A percentile compares a stretch with the other conserved stretches of the same genome.
phyloP scores from a whole-genome alignment of 2,797 vertebrate genomes.

The Chrosomus eos region DNA sequence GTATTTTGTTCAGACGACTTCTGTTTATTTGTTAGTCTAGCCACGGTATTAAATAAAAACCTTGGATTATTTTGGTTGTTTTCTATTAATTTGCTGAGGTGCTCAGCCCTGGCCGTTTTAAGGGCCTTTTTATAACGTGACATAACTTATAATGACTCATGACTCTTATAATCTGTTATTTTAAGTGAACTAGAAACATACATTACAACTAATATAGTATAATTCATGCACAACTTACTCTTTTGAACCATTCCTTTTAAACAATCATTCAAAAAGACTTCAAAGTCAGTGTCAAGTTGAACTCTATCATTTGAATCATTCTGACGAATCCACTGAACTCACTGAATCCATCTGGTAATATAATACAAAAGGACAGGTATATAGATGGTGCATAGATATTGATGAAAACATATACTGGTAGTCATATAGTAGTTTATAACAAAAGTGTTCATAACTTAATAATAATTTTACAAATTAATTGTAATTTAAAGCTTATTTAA shows the following conservation, averaged over 20 bases:
- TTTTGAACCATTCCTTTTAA: not conserved
- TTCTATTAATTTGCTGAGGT: too few relatives aligned
- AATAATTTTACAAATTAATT: not conserved
- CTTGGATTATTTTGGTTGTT: too few relatives aligned
- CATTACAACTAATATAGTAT: not conserved
- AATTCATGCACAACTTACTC: not conserved
- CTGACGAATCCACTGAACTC: not conserved
- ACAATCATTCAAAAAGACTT: not conserved
- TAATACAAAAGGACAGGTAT: not conserved
- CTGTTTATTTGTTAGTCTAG: too few relatives aligned
- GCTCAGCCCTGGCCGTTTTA: too few relatives aligned
- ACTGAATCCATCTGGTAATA: not conserved
- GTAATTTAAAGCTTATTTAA: not conserved
- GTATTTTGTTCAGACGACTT: too few relatives aligned
- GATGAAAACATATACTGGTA: too few relatives aligned
- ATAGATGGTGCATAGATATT: not conserved
- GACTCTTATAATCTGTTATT: not conserved
- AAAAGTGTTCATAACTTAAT: not conserved
- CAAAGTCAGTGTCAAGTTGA: not conserved
- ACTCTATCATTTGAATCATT: not conserved
- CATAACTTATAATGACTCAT: too few relatives aligned
- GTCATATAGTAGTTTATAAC: not conserved
- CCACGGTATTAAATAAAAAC: too few relatives aligned
- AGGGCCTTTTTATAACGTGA: too few relatives aligned
- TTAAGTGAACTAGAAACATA: not conserved